Percentiles rank a stretch among this genome's conserved stretches.
phyloP scores from a whole-genome alignment of 2,797 vertebrate genomes.

The Rhynchotus rufescens region DNA sequence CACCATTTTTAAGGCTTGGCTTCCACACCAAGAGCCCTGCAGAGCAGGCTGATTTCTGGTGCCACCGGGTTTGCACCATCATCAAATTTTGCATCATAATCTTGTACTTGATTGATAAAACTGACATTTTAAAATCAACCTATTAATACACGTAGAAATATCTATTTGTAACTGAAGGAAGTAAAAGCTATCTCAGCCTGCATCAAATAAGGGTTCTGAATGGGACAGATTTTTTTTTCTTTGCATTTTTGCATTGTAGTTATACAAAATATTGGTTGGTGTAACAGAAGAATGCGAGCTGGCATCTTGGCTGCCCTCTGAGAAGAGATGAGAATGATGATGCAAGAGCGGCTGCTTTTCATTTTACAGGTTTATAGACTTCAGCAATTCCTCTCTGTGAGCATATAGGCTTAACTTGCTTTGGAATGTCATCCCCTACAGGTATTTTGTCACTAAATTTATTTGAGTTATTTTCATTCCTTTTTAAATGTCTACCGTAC shows the following conservation, averaged over 20 bases:
- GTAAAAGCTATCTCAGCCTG: not conserved
- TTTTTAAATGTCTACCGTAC: not conserved
- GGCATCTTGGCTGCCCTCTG: not conserved
- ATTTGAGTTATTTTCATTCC: not conserved
- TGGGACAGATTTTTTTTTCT: accelerated
- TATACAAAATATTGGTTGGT: not conserved
- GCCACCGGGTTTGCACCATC: not conserved
- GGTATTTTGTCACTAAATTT: not conserved
- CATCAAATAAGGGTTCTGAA: not conserved
- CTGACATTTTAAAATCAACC: not conserved
- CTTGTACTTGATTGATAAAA: not conserved
- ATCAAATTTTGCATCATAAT: not conserved
- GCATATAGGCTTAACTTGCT: not conserved
- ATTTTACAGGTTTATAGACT: not conserved
- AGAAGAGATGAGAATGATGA: not conserved
- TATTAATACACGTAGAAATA: not conserved
- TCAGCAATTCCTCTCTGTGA: not conserved
- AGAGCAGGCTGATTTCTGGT: not conserved
- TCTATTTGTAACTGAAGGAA: not conserved
- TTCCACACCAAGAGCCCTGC: not conserved
- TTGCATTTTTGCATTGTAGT: not conserved
- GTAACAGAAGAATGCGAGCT: not conserved
- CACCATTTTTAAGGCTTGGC: not conserved
- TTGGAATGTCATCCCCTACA: not conserved
- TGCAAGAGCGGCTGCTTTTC: not conserved